Conservation (phyloP, 2,888 invertebrate genomes). For the Clostera curtula region DNA sequence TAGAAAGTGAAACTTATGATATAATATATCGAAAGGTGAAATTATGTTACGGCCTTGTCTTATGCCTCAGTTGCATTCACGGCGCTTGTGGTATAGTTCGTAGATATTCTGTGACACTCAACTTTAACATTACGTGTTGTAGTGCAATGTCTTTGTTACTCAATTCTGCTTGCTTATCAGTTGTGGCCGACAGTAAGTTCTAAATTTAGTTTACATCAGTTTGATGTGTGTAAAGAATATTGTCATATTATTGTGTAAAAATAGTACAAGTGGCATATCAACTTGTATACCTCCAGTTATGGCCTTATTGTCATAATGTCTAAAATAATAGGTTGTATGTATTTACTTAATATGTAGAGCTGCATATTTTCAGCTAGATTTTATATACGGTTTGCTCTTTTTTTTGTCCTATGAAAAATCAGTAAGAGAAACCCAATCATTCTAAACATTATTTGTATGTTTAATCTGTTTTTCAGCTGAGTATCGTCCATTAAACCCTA, state of each 20-base stretch:
- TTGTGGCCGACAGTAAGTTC: slow-evolving; percentile 44
- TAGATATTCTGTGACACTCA: slow-evolving; percentile 31
- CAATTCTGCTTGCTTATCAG: slow-evolving; percentile 48
- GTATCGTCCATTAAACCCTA: slow-evolving; percentile 38
- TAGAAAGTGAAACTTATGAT: slow-evolving; percentile 39
- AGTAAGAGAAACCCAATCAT: background rate
- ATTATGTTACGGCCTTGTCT: slow-evolving; percentile 34
- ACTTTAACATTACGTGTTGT: slow-evolving; percentile 12
- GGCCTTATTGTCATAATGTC: too few species aligned
- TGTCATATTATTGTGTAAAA: background rate
- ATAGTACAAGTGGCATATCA: too few species aligned
- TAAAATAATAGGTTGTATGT: too few species aligned
- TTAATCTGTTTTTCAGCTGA: slow-evolving; percentile 31
- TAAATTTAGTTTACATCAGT: slow-evolving; percentile 3
- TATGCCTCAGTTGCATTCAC: slow-evolving; percentile 18
- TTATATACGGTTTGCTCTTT: too few species aligned
- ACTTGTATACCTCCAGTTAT: too few species aligned
- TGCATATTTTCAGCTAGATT: too few species aligned
- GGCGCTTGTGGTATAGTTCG: slow-evolving; percentile 18
- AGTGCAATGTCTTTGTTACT: slow-evolving; percentile 40
- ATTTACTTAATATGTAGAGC: too few species aligned
- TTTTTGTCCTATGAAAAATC: too few species aligned
- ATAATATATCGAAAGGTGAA: slow-evolving; percentile 66
- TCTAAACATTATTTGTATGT: background rate
- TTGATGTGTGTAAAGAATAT: slow-evolving; percentile 1